These are phyloP conservation scores for Paguma larvata DNA, from an alignment of 2,797 vertebrate genomes.

Conservation along the genomic window DNA sequence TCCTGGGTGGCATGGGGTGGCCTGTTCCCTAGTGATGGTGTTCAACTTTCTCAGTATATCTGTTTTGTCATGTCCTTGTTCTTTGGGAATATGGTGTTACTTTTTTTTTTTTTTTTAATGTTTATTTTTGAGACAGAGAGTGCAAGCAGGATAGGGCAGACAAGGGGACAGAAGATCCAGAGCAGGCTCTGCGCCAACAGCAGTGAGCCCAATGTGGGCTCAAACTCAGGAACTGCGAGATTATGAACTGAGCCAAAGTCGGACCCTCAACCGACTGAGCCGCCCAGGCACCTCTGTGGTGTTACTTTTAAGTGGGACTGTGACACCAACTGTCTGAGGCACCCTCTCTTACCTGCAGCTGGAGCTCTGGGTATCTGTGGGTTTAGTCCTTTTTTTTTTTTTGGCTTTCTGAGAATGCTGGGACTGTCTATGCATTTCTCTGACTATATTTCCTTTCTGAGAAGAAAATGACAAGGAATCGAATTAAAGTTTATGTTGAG, in stretches of 20 bases:
- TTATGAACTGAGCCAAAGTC: no score
- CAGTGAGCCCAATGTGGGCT: no score
- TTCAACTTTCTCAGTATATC: not conserved
- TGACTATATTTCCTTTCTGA: not conserved
- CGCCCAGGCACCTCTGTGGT: not conserved
- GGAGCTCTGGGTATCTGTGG: not conserved
- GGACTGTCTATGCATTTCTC: not conserved
- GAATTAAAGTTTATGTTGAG: not conserved
- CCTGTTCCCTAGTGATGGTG: not conserved
- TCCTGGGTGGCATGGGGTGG: not conserved
- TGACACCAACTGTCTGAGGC: not conserved
- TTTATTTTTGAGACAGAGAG: no score
- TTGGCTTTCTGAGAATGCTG: constrained; percentile 23
- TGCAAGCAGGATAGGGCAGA: no score
- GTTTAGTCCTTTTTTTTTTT: not conserved
- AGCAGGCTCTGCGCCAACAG: no score
- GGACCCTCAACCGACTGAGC: no score
- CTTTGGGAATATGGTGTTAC: not conserved
- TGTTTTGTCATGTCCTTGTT: not conserved
- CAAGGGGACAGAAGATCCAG: no score
- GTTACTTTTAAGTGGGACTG: not conserved
- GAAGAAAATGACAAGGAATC: not conserved
- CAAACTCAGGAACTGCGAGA: no score
- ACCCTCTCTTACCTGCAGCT: not conserved
- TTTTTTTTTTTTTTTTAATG: not conserved